Base-by-base conservation (phyloP, 2,797 vertebrate genomes). In the Microhierax caerulescens region DNA sequence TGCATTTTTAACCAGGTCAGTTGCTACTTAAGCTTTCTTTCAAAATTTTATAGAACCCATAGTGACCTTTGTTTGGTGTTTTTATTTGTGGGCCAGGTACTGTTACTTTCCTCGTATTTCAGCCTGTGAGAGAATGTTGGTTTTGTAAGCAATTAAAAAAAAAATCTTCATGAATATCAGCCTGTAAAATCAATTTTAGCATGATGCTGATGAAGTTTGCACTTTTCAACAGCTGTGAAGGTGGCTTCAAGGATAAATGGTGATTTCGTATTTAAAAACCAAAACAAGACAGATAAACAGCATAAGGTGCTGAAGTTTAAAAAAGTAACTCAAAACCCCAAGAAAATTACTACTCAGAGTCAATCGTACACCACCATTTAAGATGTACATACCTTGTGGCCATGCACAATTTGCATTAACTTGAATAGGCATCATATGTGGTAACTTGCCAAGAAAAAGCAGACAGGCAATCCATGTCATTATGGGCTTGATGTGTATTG, bases 131-230 rank as follows among this genome's bases (percentile, higher is more conserved):
- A 80, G 10, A 91, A 85, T 30, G 43, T 7, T 45, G 4, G 16
- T 65, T 61, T 68, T 14, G 39, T 30, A 85, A 70, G 67, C 36
- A 63, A 85, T 95, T 74, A 73, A 73, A 87, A 83, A 39, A 39
- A 88, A 88, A 59, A 15, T 37, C 18, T 65, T 39, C 24, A 79
- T 1, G 2, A 79, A 51, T 56, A 77, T 36, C 51, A 45, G 41
- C 13, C 30, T 61, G 37, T 70, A 90, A 94, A 92, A 95, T 91
- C 77, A 92, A 50, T 92, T 97, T 95, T 53, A 54, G 24, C 24
- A 41, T 56, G 45, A 80, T 41, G 59, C 48, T 75, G 85, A 91
- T 85, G 23, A 79, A 85, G 63, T 60, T 34, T 50, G 32, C 17
- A 13, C 54, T 65, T 85, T 81, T 41, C n/a, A 92, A 47, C 37